These are phyloP conservation scores for Merluccius polli DNA, from an alignment of 2,797 vertebrate species.

Conservation along the genomic window DNA sequence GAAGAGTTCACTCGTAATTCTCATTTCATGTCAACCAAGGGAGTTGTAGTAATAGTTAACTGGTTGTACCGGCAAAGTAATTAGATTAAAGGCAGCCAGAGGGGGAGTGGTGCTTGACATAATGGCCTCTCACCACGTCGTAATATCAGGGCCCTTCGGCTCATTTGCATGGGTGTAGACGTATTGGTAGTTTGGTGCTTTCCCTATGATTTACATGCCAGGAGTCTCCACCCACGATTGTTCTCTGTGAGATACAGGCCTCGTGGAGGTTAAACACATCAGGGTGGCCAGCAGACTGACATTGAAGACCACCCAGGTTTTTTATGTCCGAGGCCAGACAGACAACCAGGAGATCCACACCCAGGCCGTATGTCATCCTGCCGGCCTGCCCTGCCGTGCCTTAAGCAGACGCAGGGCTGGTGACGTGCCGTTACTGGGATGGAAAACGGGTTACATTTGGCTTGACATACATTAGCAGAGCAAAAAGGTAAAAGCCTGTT, in stretches of 20 bases:
- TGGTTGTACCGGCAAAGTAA: neutral
- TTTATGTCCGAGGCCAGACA: constrained; percentile 20
- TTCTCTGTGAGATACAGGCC: constrained; percentile 10
- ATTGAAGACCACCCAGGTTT: constrained; percentile 46
- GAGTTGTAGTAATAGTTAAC: neutral
- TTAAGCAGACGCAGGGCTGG: constrained; percentile 34
- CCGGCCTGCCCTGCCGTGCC: neutral
- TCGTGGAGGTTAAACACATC: constrained; percentile 7
- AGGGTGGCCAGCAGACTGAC: constrained; percentile 32
- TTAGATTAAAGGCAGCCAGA: neutral
- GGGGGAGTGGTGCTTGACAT: neutral
- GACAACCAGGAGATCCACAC: neutral
- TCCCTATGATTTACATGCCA: constrained; percentile 12
- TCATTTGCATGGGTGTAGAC: constrained; percentile 27
- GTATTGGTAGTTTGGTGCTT: constrained; percentile 13
- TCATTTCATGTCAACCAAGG: constrained; percentile 6
- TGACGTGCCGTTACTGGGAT: neutral
- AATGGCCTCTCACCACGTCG: constrained; percentile 22
- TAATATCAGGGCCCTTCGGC: constrained; percentile 26
- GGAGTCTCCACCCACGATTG: constrained; percentile 45
- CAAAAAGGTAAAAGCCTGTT: neutral
- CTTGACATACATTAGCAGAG: neutral
- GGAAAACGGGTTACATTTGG: neutral
- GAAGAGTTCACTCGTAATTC: constrained; percentile 15
- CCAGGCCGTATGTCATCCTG: constrained; percentile 17